Conservation (phyloP, 1,140 invertebrate species). For the Halesus radiatus region DNA sequence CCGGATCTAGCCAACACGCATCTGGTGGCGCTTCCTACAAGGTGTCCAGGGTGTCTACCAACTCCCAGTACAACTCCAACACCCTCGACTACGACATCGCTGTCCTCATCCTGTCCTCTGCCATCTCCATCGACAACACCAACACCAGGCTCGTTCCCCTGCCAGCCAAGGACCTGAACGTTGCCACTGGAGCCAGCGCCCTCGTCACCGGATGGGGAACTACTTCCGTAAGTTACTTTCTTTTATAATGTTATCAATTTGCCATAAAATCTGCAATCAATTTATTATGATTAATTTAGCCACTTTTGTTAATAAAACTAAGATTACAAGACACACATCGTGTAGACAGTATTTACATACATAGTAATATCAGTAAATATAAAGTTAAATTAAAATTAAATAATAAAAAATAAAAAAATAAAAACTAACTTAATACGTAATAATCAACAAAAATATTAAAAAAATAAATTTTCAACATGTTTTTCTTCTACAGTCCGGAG, state of each 20-base stretch:
- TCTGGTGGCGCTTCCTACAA: constrained; percentile 39
- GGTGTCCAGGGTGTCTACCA: constrained; percentile 18
- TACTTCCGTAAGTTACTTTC: constrained; percentile 35
- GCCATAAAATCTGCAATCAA: no score
- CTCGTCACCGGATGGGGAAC: constrained; percentile 66
- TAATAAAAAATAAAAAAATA: no score
- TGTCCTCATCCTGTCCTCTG: constrained; percentile 32
- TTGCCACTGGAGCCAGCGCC: constrained; percentile 55
- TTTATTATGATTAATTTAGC: no score
- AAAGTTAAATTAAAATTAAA: no score
- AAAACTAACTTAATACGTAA: no score
- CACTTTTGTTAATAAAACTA: no score
- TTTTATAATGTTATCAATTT: no score
- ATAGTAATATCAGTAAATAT: no score
- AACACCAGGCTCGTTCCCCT: constrained; percentile 39
- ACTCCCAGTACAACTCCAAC: constrained; percentile 22
- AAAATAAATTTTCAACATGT: neutral
- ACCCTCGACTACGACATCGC: constrained; percentile 46
- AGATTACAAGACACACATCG: no score
- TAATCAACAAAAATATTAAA: no score
- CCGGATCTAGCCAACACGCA: constrained; percentile 46
- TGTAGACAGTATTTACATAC: no score
- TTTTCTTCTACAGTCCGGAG: constrained; percentile 41
- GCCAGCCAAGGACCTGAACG: constrained; percentile 50
- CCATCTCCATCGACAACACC: constrained; percentile 8